Percentiles rank a stretch among this genome's conserved stretches.
These are phyloP conservation scores for Lepeophtheirus salmonis DNA, from an alignment of 1,140 invertebrate genomes.

Conservation along the genomic window DNA sequence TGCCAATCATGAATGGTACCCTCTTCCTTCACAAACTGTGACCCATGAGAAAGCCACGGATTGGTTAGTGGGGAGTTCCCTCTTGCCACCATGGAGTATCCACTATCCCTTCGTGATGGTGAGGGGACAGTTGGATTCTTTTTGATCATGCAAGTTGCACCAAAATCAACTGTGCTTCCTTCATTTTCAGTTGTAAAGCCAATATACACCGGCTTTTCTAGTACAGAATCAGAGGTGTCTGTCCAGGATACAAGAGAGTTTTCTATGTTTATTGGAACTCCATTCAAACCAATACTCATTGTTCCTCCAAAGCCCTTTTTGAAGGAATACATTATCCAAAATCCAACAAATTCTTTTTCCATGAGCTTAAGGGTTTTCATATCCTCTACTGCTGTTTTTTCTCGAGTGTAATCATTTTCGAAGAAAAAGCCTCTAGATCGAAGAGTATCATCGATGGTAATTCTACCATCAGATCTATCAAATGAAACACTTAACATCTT, in stretches of 20 bases:
- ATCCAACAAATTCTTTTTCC: constrained; percentile 11
- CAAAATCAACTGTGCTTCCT: not conserved
- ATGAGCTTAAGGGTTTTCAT: constrained; percentile 9
- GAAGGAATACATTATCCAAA: constrained; percentile 14
- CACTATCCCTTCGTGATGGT: not conserved
- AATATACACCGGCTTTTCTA: not conserved
- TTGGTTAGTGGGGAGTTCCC: not conserved
- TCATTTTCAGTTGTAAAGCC: not conserved
- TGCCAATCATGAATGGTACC: not conserved
- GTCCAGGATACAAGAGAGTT: constrained; percentile 5
- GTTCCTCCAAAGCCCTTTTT: constrained; percentile 13
- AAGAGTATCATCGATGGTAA: constrained; percentile 2
- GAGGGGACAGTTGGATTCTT: not conserved
- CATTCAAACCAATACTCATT: constrained; percentile 10
- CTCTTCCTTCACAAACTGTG: not conserved
- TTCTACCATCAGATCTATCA: not conserved
- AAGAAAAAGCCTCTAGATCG: constrained; percentile 12
- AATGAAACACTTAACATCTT: constrained; percentile 14
- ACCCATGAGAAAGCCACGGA: not conserved
- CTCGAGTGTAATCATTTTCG: constrained; percentile 1
- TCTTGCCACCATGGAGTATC: no score
- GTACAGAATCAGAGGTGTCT: not conserved
- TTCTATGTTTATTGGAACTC: not conserved
- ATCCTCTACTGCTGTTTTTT: not conserved
- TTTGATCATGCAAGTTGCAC: not conserved